Percentiles rank a stretch among this genome's conserved stretches.
These are phyloP conservation scores for Apodemus agrarius DNA, from an alignment of 2,797 vertebrate genomes.

Conservation along the genomic window DNA sequence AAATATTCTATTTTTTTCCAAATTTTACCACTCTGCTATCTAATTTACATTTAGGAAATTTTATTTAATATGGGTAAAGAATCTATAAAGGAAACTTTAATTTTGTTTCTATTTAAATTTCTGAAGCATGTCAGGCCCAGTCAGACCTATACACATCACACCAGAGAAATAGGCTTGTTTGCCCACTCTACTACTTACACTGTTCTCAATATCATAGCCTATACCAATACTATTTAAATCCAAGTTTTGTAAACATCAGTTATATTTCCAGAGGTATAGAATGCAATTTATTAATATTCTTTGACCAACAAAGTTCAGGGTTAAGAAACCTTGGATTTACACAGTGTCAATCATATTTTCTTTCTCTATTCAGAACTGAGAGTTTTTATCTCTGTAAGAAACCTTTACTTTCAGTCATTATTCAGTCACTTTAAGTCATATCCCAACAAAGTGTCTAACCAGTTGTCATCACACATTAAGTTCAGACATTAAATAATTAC, in stretches of 20 bases:
- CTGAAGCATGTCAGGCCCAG: not conserved
- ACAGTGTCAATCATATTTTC: not conserved
- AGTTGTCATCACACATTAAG: not conserved
- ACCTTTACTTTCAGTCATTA: not conserved
- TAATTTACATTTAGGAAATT: not conserved
- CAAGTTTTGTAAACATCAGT: not conserved
- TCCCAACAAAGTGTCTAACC: not conserved
- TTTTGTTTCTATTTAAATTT: not conserved
- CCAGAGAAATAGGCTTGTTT: not conserved
- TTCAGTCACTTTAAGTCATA: not conserved
- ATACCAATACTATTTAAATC: not conserved
- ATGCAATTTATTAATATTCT: not conserved
- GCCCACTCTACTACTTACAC: too few relatives aligned
- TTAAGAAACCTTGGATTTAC: not conserved
- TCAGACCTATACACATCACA: not conserved
- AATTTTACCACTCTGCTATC: not conserved
- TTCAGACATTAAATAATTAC: not conserved
- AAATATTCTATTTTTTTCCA: not conserved
- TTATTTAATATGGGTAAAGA: not conserved
- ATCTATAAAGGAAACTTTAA: not conserved
- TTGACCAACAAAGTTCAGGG: not conserved
- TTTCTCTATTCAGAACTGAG: not conserved
- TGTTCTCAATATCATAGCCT: not conserved
- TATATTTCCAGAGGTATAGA: not conserved
- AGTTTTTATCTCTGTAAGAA: not conserved